Base-by-base conservation (phyloP, 2,888 invertebrate species). In the Luperina nickerlii region DNA sequence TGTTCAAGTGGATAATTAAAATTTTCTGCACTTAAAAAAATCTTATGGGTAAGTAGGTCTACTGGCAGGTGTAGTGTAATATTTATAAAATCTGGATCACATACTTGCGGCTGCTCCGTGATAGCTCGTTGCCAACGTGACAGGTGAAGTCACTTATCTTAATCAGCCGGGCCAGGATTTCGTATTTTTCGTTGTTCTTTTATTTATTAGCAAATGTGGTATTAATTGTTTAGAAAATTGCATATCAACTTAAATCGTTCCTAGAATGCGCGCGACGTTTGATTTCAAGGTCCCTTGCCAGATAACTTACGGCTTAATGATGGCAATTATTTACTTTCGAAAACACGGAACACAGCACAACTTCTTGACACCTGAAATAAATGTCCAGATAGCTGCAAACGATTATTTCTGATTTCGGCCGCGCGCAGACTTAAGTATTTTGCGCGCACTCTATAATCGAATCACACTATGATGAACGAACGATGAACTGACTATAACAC, bases 121-220 rank as follows among this genome's bases (percentile, higher is more conserved):
- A 48, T 24, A 65, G 45, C 20, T 54, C n/a, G 48, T 57, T 80
- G 82, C 79, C 62, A 74, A 74, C 60, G 27, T 15, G 51, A 13
- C 82, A 74, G 79, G 75, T 82, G 75, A 15, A 18, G 60, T 9
- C 18, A 13, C 32, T 18, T 20, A 24, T 27, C 24, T 18, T 32
- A 51, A 60, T 62, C 45, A 67, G 42, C 32, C 15, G 15, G 9
- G 15, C 32, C 9, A 51, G 0, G 5, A 15, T 32, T 32, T 51
- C 5, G 5, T 32, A 32, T 32, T 2, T 32, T 8, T 51, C 51
- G 15, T 32, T 32, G 7, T 0, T 48, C 13, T 48, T 68, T 27
- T 48, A 45, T 67, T 42, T 42, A n/a, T 20, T 13, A 13, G 48
- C 20, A 15, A 32, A 24, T 15, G 24, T 32, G 15, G 2, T 51